A percentile compares a stretch with the other conserved stretches of the same genome.
Conservation (phyloP, 2,888 invertebrate species). For the Buathra laborator region DNA sequence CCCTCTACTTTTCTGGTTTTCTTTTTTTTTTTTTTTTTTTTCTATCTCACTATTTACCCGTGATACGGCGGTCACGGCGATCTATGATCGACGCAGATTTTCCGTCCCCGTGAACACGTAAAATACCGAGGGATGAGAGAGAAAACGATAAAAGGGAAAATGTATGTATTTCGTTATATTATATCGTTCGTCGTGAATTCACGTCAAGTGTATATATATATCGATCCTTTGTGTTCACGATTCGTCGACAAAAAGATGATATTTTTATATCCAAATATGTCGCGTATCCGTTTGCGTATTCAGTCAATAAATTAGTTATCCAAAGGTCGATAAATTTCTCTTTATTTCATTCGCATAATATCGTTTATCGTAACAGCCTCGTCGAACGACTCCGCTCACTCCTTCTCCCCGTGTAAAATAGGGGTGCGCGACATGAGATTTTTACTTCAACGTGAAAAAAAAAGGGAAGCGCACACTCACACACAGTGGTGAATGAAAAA, state of each 20-base stretch:
- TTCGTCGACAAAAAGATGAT: constrained; percentile 16
- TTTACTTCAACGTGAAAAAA: constrained; percentile 55
- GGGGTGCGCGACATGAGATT: constrained; percentile 50
- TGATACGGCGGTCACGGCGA: constrained; percentile 43
- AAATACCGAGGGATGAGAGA: not conserved
- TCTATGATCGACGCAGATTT: constrained; percentile 54
- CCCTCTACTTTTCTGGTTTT: not conserved
- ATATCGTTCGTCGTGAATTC: constrained; percentile 25
- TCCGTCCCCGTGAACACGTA: constrained; percentile 34
- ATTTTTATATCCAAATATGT: constrained; percentile 39
- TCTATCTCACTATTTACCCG: constrained; percentile 35
- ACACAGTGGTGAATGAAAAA: constrained; percentile 54
- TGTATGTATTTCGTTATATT: constrained; percentile 45
- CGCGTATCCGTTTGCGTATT: constrained; percentile 50
- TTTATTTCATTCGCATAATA: not conserved
- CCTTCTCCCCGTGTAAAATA: constrained; percentile 14
- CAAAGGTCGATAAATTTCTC: constrained; percentile 44
- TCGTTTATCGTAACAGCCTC: constrained; percentile 13
- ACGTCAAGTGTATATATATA: constrained; percentile 20
- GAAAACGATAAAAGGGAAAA: constrained; percentile 48
- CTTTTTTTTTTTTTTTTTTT: constrained; percentile 10
- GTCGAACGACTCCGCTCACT: not conserved
- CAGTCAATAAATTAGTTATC: constrained; percentile 49
- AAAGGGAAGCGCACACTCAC: not conserved
- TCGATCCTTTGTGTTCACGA: not conserved